Evolutionary conservation across 2,797 vertebrate species (phyloP).

Genomic region (Amazona finschi): DNA sequence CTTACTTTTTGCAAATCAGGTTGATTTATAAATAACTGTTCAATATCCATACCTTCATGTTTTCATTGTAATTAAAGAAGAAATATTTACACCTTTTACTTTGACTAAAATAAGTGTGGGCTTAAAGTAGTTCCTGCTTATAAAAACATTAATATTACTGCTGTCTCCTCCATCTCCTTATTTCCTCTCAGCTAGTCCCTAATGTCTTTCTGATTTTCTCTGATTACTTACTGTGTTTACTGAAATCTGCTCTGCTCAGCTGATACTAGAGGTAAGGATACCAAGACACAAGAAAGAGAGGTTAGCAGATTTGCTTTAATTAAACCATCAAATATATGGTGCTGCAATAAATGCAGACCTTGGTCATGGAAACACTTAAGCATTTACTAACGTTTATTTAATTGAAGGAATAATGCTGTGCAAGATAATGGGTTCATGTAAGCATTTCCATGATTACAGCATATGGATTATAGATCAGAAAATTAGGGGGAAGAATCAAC

Average conservation of each 20-base stretch:
- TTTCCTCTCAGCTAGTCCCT: background rate
- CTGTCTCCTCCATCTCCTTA: background rate
- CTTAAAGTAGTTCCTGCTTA: background rate
- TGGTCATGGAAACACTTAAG: background rate
- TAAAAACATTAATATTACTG: background rate
- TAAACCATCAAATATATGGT: background rate
- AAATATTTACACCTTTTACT: background rate
- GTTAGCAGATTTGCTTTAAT: background rate
- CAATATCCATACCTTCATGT: background rate
- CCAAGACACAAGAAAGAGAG: background rate
- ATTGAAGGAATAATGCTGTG: background rate
- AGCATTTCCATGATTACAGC: background rate
- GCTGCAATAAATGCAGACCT: background rate
- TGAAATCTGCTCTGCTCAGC: background rate
- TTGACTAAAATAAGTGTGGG: background rate
- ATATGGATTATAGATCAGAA: background rate
- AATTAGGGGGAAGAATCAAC: background rate
- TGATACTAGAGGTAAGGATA: background rate
- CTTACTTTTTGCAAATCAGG: background rate
- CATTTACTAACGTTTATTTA: background rate
- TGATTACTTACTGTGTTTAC: background rate
- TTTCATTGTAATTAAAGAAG: background rate
- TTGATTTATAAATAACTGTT: background rate
- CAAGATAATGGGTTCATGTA: background rate
- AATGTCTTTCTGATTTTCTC: background rate